Conservation (phyloP, 35 echinoderm and acorn worm genomes). For the Diadema setosum region DNA sequence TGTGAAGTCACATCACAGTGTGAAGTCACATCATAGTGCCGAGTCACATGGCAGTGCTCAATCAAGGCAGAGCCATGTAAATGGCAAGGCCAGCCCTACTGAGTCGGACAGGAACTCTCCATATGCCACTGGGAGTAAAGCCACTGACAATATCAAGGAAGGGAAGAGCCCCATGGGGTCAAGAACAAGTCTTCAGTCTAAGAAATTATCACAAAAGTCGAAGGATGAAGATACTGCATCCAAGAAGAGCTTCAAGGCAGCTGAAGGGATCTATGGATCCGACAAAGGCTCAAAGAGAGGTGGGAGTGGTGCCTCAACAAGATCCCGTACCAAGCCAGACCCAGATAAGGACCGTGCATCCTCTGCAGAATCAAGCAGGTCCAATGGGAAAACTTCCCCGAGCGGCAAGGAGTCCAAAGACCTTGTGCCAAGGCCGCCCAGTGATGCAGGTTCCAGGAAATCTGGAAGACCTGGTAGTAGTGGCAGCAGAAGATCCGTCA, state of each 20-base stretch:
- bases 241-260: constrained; percentile 27
- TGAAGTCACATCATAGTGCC: not conserved
- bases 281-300: constrained; percentile 4
- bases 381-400: not conserved
- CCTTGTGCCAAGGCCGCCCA: not conserved
- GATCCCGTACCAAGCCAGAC: not conserved
- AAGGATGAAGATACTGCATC: not conserved
- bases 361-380: constrained; percentile 37
- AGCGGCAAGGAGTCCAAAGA: not conserved
- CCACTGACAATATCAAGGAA: not conserved
- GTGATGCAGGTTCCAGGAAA: not conserved
- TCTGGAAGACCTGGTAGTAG: not conserved
- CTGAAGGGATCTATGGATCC: not conserved
- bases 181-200: constrained; percentile 9
- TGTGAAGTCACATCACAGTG: not conserved
- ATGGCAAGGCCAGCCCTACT: no score
- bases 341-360: not conserved
- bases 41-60: not conserved
- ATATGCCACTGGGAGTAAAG: not conserved
- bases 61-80: no score
- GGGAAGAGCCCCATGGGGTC: not conserved
- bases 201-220: not conserved
- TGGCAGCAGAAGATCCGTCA: not conserved
- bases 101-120: not conserved
- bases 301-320: not conserved